Base-by-base conservation (phyloP, 2,797 vertebrate species). In the Emydoidea blandingii region DNA sequence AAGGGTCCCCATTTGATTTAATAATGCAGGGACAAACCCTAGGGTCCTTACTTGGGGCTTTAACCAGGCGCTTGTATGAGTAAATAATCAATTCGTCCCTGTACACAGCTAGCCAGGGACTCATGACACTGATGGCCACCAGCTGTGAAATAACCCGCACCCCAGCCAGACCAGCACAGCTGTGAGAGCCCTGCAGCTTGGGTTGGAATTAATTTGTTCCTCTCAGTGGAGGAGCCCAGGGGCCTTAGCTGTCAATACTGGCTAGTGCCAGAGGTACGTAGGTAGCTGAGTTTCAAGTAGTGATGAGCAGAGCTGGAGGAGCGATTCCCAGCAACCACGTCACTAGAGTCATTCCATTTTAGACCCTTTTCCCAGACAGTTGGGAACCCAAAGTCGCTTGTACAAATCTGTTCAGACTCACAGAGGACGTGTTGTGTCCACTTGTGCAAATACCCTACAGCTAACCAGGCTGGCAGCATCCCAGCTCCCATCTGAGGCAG, bases 31-130 rank as follows among this genome's bases (percentile, higher is more conserved):
- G 23, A 25, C 44, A 25, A 34, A 31, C n/a, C 12, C n/a, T 3
- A 15, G 52, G 34, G 34, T 23, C 34, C 16, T 11, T 10, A 7
- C 16, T 1, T 6, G 21, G 78, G 10, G 50, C n/a, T 72, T 37
- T n/a, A 25, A 41, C 53, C 3, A 52, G 21, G 19, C 1, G 3
- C 37, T 5, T 27, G 53, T 37, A n/a, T 9, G 79, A 31, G 8
- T 8, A 25, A 34, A 18, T 23, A 10, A 9, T 25, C 8, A 16
- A 2, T 5, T 10, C 12, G 1, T 10, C n/a, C 23, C 23, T 15
- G 34, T 25, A 5, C 50, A 37, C 11, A 81, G 79, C 12, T 25
- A 34, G 52, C 6, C 19, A 37, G n/a, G 10, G 19, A 21, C 62
- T 19, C 34, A n/a, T 18, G 5, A 18, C 18, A n/a, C 34, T 19